phyloP scores from a whole-genome alignment of 2,888 invertebrate genomes.

The Alloplasta piceator region DNA sequence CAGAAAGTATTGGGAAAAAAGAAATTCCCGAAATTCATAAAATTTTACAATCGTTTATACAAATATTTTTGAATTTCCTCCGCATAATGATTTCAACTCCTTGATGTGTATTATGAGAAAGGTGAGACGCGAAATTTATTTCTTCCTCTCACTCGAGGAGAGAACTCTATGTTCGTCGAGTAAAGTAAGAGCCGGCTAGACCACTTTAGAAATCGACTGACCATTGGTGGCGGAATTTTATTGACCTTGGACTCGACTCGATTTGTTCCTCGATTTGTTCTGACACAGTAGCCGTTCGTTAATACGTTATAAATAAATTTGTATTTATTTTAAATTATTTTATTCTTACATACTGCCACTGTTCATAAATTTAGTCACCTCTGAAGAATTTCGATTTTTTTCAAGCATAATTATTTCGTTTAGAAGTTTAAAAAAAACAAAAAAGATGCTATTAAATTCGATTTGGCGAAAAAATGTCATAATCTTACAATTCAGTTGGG shows the following conservation, averaged over 20 bases:
- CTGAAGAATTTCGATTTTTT: too few species aligned
- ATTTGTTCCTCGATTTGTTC: slow-evolving; percentile 61
- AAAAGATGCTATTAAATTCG: too few species aligned
- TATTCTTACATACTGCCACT: too few species aligned
- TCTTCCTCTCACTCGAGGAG: not conserved
- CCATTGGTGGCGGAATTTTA: slow-evolving; percentile 65
- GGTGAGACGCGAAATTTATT: slow-evolving; percentile 37
- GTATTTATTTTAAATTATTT: not conserved
- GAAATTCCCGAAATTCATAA: too few species aligned
- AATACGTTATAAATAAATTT: slow-evolving; percentile 1
- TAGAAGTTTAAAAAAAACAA: too few species aligned
- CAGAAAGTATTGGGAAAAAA: too few species aligned
- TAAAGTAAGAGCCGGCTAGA: slow-evolving; percentile 56
- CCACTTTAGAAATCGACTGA: slow-evolving; percentile 68
- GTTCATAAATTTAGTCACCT: too few species aligned
- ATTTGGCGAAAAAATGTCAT: too few species aligned
- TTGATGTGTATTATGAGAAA: slow-evolving; percentile 26
- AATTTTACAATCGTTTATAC: too few species aligned
- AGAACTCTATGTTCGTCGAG: slow-evolving; percentile 38
- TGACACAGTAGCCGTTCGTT: slow-evolving; percentile 49
- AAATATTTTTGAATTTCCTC: too few species aligned
- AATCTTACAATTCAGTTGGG: too few species aligned
- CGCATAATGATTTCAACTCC: not conserved
- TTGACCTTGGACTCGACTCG: slow-evolving; percentile 72
- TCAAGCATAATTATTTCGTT: too few species aligned